A percentile compares a stretch with the other conserved stretches of the same genome.
Evolutionary conservation across 2,113 vertebrate genomes (phyloP).

Genomic region (Microcebus lehilahytsara): DNA sequence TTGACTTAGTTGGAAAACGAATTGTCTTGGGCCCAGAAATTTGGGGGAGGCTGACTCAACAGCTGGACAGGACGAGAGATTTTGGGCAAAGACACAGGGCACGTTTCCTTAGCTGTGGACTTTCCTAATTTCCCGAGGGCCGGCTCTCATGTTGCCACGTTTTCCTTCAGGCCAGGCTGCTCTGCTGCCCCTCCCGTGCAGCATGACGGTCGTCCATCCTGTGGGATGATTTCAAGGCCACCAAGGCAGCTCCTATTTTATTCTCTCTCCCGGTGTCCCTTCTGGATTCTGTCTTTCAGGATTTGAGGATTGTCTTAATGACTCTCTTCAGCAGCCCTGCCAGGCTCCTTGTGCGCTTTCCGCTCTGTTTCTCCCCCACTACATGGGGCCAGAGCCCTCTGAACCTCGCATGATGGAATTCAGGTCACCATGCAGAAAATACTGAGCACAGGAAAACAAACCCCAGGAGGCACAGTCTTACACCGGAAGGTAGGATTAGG

Average conservation of each 20-base stretch:
- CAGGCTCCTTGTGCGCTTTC: background rate
- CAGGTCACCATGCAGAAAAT: conserved; percentile 6
- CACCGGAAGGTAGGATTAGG: conserved; percentile 36
- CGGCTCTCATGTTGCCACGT: background rate
- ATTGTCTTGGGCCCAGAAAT: too few relatives aligned
- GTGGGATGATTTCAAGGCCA: background rate
- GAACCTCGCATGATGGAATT: background rate
- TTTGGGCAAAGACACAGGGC: background rate
- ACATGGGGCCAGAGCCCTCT: background rate
- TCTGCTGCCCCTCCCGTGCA: too few relatives aligned
- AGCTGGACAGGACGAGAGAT: background rate
- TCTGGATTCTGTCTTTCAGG: background rate
- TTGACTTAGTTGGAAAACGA: too few relatives aligned
- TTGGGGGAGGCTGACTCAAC: too few relatives aligned
- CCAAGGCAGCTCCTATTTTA: background rate
- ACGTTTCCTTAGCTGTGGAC: background rate
- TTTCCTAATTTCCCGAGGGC: background rate
- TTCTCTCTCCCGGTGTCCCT: background rate
- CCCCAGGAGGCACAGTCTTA: background rate
- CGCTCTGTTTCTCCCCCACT: background rate
- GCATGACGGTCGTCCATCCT: background rate
- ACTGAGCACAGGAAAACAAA: background rate
- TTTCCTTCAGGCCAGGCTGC: background rate
- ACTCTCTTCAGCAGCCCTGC: background rate
- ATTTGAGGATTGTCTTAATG: background rate